Evolutionary conservation across 2,797 vertebrate genomes (phyloP).

Genomic region (Buceros bicornis): DNA sequence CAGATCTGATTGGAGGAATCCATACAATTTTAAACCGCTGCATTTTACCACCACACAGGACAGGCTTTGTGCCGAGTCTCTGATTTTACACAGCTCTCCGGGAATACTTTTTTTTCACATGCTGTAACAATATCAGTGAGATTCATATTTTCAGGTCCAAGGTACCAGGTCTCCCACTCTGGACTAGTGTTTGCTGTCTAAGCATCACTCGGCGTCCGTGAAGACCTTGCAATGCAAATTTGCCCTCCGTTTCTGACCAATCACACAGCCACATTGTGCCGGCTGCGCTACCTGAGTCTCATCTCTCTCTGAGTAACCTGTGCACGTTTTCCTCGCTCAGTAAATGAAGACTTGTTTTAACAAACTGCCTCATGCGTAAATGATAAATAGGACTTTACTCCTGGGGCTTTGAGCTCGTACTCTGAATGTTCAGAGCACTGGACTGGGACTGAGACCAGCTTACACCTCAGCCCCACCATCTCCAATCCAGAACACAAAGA

Average conservation of each 20-base stretch:
- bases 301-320: background rate
- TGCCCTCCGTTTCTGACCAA: background rate
- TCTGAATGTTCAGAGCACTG: background rate
- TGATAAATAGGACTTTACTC: background rate
- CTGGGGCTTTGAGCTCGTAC: background rate
- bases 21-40: background rate
- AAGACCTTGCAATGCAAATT: background rate
- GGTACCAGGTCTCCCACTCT: background rate
- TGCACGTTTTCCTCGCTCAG: background rate
- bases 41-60: background rate
- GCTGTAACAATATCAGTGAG: background rate
- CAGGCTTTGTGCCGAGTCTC: background rate
- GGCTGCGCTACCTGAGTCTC: background rate
- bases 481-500: background rate
- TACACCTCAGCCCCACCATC: background rate
- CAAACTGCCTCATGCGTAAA: background rate
- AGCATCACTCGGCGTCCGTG: background rate
- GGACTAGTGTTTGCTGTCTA: background rate
- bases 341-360: background rate
- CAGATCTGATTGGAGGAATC: background rate
- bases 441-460: background rate
- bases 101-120: background rate
- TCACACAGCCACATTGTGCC: fast-evolving
- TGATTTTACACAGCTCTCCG: background rate
- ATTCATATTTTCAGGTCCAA: background rate